These are phyloP conservation scores for Psittacula echo DNA, from an alignment of 2,797 vertebrate species.

Conservation along the genomic window DNA sequence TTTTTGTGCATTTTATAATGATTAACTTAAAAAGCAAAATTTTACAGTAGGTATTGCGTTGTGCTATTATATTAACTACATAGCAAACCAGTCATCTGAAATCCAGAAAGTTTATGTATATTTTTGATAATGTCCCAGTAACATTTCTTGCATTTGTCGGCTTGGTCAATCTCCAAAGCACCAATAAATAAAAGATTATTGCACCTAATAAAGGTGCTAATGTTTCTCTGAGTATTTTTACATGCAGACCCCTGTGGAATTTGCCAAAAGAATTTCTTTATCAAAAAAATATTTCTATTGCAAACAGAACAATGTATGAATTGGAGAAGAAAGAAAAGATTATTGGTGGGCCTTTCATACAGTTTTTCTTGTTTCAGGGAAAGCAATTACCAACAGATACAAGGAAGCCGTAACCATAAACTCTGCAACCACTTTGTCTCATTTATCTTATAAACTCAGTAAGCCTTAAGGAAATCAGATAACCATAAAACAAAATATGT, in stretches of 20 bases:
- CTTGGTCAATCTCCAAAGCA: not conserved
- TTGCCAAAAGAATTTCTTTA: not conserved
- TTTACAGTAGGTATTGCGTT: not conserved
- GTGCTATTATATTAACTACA: not conserved
- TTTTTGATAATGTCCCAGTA: not conserved
- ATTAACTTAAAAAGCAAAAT: not conserved
- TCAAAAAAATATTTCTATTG: not conserved
- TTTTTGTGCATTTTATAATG: not conserved
- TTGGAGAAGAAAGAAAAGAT: not conserved
- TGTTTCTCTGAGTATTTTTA: not conserved
- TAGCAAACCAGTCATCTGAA: not conserved
- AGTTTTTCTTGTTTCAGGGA: not conserved
- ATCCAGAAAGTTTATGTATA: not conserved
- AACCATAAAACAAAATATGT: not conserved
- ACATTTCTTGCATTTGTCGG: not conserved
- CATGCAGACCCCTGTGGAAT: not conserved
- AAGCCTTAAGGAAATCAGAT: not conserved
- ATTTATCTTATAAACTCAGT: not conserved
- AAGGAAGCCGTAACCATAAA: not conserved
- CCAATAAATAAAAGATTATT: not conserved
- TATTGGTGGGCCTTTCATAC: not conserved
- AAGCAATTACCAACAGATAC: not conserved
- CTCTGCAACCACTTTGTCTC: not conserved
- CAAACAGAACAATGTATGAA: not conserved
- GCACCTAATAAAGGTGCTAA: not conserved